Conservation (phyloP, 1,140 invertebrate genomes). For the Drosophila orena region DNA sequence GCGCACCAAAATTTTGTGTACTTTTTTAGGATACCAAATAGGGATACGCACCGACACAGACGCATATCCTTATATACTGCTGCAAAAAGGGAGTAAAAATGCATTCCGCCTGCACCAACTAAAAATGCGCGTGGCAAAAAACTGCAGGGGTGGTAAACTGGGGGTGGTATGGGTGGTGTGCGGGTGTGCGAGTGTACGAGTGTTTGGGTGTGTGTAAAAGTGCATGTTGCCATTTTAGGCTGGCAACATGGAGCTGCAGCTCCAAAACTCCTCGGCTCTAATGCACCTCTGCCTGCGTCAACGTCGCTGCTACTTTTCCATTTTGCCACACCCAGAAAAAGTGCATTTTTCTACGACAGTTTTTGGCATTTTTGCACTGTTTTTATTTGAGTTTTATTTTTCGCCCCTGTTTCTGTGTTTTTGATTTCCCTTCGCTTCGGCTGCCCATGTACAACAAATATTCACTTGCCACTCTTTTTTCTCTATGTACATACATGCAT, state of each 20-base stretch:
- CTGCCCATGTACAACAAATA: conserved; percentile 78
- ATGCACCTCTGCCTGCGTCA: conserved; percentile 62
- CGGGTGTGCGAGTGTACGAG: not conserved
- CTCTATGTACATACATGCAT: conserved; percentile 38
- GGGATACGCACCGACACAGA: conserved; percentile 63
- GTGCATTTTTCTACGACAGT: conserved; percentile 77
- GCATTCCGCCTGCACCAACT: conserved; percentile 77
- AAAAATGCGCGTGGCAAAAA: conserved; percentile 66
- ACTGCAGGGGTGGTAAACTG: not conserved
- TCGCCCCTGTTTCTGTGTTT: conserved; percentile 44
- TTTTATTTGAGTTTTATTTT: conserved; percentile 48
- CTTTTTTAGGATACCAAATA: conserved; percentile 84
- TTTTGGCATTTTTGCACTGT: conserved; percentile 63
- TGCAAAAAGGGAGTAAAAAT: conserved; percentile 67
- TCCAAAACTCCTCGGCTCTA: conserved; percentile 51
- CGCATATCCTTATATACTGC: conserved; percentile 45
- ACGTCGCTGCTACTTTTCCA: conserved; percentile 36
- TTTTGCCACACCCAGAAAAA: conserved; percentile 81
- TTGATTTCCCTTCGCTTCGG: conserved; percentile 48
- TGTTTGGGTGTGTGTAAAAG: conserved; percentile 29
- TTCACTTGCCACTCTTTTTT: conserved; percentile 72
- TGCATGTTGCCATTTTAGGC: conserved; percentile 68
- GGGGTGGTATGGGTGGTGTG: conserved; percentile 1
- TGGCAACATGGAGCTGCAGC: conserved; percentile 49
- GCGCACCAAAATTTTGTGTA: conserved; percentile 79